Percentiles rank a stretch among this genome's conserved stretches.
Conservation (phyloP, 2,888 invertebrate genomes). For the Cyclophora albipunctata region DNA sequence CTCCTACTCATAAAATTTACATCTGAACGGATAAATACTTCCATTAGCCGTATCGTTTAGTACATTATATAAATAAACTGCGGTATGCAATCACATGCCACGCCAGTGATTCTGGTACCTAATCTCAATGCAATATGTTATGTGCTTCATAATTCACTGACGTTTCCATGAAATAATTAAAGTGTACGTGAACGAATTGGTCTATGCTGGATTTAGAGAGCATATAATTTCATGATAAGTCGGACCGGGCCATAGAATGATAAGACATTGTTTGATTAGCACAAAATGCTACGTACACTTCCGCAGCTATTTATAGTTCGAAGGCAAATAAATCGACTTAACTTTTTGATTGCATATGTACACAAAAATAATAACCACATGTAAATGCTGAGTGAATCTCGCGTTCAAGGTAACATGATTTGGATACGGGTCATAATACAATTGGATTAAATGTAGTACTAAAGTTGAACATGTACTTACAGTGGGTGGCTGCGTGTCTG, state of each 20-base stretch:
- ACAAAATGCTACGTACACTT: constrained; percentile 45
- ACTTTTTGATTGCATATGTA: constrained; percentile 26
- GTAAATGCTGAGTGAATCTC: constrained; percentile 9
- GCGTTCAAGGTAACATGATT: constrained; percentile 15
- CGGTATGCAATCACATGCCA: constrained; percentile 12
- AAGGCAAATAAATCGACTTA: constrained; percentile 34
- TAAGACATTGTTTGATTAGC: constrained; percentile 43
- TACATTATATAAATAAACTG: constrained; percentile 25
- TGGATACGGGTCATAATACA: constrained; percentile 18
- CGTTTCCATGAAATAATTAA: background rate
- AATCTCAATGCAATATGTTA: constrained; percentile 11
- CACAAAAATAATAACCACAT: constrained; percentile 19
- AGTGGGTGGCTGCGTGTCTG: constrained; percentile 11
- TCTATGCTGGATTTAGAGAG: background rate
- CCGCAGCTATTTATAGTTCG: constrained; percentile 45
- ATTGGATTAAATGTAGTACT: constrained; percentile 11
- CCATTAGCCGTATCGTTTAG: constrained; percentile 22
- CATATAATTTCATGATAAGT: constrained; percentile 11
- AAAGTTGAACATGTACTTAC: constrained; percentile 9
- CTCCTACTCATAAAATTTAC: constrained; percentile 17
- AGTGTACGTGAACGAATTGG: background rate
- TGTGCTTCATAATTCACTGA: constrained; percentile 3
- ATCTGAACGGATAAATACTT: constrained; percentile 18
- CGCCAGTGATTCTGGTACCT: constrained; percentile 8
- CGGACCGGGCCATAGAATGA: constrained; percentile 23